Evolutionary conservation across 2,888 invertebrate species (phyloP).

Genomic region (Noctua janthe): DNA sequence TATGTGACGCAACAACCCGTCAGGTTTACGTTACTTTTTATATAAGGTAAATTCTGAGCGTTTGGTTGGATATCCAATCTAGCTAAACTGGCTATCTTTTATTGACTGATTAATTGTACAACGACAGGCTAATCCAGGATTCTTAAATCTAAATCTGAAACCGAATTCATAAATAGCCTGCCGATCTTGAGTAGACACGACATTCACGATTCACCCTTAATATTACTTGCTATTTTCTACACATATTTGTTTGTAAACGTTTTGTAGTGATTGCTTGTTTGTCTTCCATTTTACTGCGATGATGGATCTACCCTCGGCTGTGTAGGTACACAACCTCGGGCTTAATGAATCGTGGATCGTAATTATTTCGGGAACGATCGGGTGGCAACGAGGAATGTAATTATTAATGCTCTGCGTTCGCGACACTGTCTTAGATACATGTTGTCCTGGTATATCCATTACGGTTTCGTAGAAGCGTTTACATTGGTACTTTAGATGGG

Average conservation of each 20-base stretch:
- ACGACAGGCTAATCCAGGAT: neutral
- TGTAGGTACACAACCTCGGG: conserved; percentile 17
- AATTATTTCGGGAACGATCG: conserved; percentile 42
- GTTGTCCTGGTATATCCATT: conserved; percentile 6
- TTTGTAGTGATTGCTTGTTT: conserved; percentile 40
- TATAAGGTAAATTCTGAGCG: neutral
- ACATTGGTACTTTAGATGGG: neutral
- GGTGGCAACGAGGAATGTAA: conserved; percentile 27
- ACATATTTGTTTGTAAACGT: conserved; percentile 30
- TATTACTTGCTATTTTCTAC: conserved; percentile 2
- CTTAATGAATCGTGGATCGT: conserved; percentile 29
- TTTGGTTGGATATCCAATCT: neutral
- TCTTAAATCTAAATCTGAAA: neutral
- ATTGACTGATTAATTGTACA: neutral
- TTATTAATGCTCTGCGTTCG: conserved; percentile 28
- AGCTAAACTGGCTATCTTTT: neutral
- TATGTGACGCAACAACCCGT: too few species aligned
- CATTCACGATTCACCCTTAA: neutral
- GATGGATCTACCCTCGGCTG: conserved; percentile 6
- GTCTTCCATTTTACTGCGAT: conserved; percentile 44
- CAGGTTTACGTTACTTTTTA: neutral
- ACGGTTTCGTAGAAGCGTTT: neutral
- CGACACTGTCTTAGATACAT: conserved; percentile 14
- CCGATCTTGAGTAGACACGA: neutral
- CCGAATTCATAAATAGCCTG: neutral